These are phyloP conservation scores for Lethenteron reissneri DNA, from an alignment of 2,113 vertebrate species.

Conservation along the genomic window DNA sequence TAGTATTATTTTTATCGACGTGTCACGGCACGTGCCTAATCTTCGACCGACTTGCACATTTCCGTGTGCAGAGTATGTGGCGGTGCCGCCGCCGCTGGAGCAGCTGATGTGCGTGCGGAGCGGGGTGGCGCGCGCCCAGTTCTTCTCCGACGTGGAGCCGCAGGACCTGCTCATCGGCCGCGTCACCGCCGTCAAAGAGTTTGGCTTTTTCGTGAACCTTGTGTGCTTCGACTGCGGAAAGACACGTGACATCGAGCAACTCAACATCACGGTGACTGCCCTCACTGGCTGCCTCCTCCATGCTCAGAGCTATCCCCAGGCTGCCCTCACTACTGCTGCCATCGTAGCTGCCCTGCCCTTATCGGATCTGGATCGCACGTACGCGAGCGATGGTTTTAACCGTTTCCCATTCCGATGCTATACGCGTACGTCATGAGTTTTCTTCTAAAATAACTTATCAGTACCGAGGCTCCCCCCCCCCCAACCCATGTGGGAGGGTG, in stretches of 20 bases:
- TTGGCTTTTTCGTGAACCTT: constrained; percentile 82
- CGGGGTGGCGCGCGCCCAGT: constrained; percentile 44
- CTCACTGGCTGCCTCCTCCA: no score
- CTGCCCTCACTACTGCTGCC: no score
- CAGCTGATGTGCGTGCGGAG: constrained; percentile 65
- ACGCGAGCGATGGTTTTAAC: no score
- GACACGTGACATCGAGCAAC: constrained; percentile 50
- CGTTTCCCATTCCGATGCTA: no score
- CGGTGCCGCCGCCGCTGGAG: constrained; percentile 72
- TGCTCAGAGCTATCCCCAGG: no score
- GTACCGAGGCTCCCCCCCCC: no score
- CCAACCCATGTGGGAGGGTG: no score
- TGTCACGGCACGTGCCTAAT: background rate
- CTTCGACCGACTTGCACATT: constrained; percentile 1
- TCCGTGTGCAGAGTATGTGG: constrained; percentile 39
- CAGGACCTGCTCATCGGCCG: constrained; percentile 67
- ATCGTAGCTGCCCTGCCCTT: no score
- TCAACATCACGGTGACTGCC: constrained; percentile 55
- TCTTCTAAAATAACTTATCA: no score
- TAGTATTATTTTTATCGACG: background rate
- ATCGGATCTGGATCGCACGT: no score
- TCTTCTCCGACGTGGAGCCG: constrained; percentile 66
- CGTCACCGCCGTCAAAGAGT: constrained; percentile 73
- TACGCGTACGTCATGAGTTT: no score
- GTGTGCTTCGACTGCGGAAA: constrained; percentile 51